Evolutionary conservation across 2,888 invertebrate species (phyloP).

Genomic region (Spilarctia lutea): DNA sequence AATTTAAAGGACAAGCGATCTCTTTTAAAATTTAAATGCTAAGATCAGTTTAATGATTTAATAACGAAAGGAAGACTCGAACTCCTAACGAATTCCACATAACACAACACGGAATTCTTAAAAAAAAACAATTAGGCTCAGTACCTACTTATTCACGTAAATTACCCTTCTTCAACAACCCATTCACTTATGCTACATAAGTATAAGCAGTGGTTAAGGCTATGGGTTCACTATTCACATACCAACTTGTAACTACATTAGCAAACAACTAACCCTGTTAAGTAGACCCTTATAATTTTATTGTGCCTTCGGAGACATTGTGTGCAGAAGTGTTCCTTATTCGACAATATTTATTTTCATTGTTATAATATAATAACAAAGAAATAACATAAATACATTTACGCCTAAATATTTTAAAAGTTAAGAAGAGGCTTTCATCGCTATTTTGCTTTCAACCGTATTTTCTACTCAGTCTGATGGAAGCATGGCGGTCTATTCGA

Average conservation of each 20-base stretch:
- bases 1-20: too few species aligned
- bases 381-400: background rate
- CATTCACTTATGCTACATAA: background rate
- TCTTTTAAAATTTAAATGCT: background rate
- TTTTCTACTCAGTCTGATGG: too few species aligned
- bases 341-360: background rate
- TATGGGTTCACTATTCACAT: constrained; percentile 27
- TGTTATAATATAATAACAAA: background rate
- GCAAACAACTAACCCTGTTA: constrained; percentile 29
- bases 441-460: background rate
- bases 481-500: too few species aligned
- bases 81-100: background rate
- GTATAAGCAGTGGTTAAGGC: background rate
- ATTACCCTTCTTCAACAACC: background rate
- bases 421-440: background rate
- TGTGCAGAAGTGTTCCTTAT: background rate
- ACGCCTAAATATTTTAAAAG: background rate
- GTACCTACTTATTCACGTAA: background rate
- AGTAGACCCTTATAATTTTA: constrained; percentile 36
- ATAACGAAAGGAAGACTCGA: background rate
- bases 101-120: background rate
- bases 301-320: constrained; percentile 9
- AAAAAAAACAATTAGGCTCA: too few species aligned
- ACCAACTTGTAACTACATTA: constrained; percentile 38
- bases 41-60: background rate